These are phyloP conservation scores for Crematogaster levior DNA, from an alignment of 2,888 invertebrate genomes.

Conservation along the genomic window DNA sequence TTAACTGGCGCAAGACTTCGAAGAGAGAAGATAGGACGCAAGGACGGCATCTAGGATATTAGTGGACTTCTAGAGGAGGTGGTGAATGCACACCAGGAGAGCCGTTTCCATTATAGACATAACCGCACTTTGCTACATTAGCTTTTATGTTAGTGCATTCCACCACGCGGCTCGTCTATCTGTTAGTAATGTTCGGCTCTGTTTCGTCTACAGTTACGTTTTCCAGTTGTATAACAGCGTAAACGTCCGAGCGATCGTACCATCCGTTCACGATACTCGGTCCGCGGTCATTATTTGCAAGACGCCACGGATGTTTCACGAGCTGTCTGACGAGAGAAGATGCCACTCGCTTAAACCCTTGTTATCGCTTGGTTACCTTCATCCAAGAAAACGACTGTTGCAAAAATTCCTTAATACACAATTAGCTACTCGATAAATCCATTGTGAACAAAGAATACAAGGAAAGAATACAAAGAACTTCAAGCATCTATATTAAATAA, in stretches of 20 bases:
- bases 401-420: conserved; percentile 9
- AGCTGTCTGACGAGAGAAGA: conserved; percentile 68
- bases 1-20: conserved; percentile 50
- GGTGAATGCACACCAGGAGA: conserved; percentile 64
- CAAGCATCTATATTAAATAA: neutral
- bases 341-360: conserved; percentile 62
- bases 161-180: conserved; percentile 74
- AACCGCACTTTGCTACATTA: conserved; percentile 81
- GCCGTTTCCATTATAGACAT: conserved; percentile 72
- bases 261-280: conserved; percentile 68
- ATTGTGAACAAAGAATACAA: neutral
- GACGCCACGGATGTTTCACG: conserved; percentile 65
- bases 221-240: conserved; percentile 69
- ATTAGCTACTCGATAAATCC: neutral
- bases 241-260: conserved; percentile 70
- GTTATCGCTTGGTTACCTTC: conserved; percentile 58
- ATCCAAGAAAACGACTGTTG: neutral
- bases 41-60: conserved; percentile 73
- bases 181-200: conserved; percentile 72
- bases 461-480: neutral
- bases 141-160: conserved; percentile 80
- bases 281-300: conserved; percentile 74
- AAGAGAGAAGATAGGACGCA: conserved; percentile 64
- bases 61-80: conserved; percentile 60
- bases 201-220: conserved; percentile 64